Evolutionary conservation across 2,113 vertebrate genomes (phyloP).

Genomic region (Tichodroma muraria): DNA sequence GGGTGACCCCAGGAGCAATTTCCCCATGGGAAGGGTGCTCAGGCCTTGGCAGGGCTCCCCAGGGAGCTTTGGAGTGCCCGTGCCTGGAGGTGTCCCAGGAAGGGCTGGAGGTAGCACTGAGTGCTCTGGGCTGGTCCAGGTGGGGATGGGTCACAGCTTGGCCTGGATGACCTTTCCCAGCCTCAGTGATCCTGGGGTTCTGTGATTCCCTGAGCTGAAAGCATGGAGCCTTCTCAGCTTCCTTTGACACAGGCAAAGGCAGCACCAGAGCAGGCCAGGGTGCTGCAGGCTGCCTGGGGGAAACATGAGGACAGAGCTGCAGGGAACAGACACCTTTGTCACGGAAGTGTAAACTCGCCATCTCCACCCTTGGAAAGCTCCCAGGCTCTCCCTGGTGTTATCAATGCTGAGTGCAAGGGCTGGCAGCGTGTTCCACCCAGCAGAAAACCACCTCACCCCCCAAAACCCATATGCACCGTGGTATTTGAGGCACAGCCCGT

Average conservation of each 20-base stretch:
- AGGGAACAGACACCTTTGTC: background rate
- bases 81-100: background rate
- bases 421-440: background rate
- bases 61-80: background rate
- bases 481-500: background rate
- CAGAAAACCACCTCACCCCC: background rate
- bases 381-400: background rate
- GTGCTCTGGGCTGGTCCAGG: background rate
- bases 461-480: background rate
- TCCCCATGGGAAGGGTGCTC: background rate
- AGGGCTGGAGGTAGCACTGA: background rate
- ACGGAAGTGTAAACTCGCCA: background rate
- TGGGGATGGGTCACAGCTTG: accelerated
- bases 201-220: background rate
- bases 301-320: background rate
- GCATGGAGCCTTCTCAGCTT: background rate
- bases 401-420: background rate
- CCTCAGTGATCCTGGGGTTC: background rate
- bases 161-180: background rate
- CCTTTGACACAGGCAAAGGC: background rate
- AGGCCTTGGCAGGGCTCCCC: background rate
- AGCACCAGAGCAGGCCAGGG: background rate
- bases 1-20: too few species aligned
- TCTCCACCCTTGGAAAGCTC: background rate
- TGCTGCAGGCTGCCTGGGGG: background rate